Base-by-base conservation (phyloP, 2,113 vertebrate genomes). In the Zosterops pallidus region DNA sequence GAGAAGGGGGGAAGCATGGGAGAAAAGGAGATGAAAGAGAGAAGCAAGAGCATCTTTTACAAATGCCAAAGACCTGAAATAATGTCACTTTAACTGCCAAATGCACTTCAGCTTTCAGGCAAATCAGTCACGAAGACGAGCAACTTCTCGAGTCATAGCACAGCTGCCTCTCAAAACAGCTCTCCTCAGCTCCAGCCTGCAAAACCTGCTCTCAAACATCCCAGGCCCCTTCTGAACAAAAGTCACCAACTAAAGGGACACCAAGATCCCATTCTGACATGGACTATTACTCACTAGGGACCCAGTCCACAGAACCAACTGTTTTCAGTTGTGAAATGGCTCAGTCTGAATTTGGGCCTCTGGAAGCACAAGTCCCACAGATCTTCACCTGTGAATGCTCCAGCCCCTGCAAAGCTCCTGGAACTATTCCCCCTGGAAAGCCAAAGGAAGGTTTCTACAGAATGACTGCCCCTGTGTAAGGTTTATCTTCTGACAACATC, bases 261-360 rank as follows among this genome's bases (percentile, higher is more conserved):
- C 17, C 21, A 33, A 0, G 24, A 47, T 28, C 31, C 55, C 3
- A 0, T 0, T 68, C 47, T 2, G 22, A 23, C 86, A 55, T 0
- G 0, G 63, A 25, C 53, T 63, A 35, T 49, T 14, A 19, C 29
- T 57, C 53, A 15, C 59, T 0, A 18, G 68, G 0, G 11, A 76
- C 55, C 46, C 82, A n/a, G 31, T 6, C 59, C 86, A 31, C 55
- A 83, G 83, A 44, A 68, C 62, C 7, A 15, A 9, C 55, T 47
- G n/a, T 56, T 62, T 72, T 35, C 62, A 24, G 41, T 22, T 39
- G 31, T 15, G 53, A 71, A 77, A 49, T 24, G 41, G 18, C 69
- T 31, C 2, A 2, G 7, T 16, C 49, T 60, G 53, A 89, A 46
- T 46, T 31, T 44, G n/a, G 62, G 46, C 31, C 69, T 62, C 69